phyloP scores from a whole-genome alignment of 2,797 vertebrate species.

The Peromyscus attwateri region DNA sequence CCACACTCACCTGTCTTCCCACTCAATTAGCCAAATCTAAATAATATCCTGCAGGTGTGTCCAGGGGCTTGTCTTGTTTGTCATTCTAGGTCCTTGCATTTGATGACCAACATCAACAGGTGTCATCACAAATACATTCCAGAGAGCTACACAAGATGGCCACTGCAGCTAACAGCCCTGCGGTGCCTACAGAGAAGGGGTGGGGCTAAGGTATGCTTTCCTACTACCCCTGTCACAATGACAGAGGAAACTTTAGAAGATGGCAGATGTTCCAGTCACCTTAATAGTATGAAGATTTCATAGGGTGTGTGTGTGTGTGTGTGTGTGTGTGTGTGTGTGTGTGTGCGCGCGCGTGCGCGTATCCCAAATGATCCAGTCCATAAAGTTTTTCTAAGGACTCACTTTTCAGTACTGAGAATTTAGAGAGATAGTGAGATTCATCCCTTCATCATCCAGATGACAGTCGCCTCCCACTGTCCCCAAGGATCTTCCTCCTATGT shows the following conservation, averaged over 20 bases:
- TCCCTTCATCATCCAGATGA: rapidly evolving
- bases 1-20: background rate
- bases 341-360: no score
- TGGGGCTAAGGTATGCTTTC: background rate
- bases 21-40: background rate
- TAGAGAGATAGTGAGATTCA: background rate
- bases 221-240: background rate
- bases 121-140: background rate
- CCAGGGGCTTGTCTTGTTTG: background rate
- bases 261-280: background rate
- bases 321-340: no score
- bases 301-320: background rate
- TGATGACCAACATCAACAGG: background rate
- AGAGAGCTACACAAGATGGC: background rate
- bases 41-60: background rate
- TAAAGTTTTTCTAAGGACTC: background rate
- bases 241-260: background rate
- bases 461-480: no score
- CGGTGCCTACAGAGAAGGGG: no score
- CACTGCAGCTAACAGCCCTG: background rate
- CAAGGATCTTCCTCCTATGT: background rate
- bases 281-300: background rate
- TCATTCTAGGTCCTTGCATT: background rate
- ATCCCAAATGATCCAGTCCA: background rate
- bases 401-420: background rate